Evolutionary conservation across 35 echinoderm and acorn worm genomes (phyloP).

Genomic region (Diadema setosum): DNA sequence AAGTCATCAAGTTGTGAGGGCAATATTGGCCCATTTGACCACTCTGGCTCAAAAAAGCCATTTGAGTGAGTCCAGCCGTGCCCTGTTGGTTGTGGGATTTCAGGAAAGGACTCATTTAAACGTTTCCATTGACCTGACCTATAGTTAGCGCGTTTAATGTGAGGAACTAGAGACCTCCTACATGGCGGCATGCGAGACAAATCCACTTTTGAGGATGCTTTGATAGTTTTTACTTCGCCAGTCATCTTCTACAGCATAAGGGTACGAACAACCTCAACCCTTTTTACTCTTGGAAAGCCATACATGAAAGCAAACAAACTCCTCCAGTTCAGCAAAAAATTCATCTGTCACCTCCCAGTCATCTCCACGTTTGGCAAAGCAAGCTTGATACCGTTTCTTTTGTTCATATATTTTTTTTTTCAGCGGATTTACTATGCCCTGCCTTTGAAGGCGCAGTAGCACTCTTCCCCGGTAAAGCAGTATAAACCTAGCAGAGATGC

Average conservation of each 20-base stretch:
- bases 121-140: constrained; percentile 15
- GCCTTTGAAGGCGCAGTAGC: constrained; percentile 4
- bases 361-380: constrained; percentile 6
- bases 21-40: neutral
- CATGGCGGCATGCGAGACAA: constrained; percentile 26
- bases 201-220: neutral
- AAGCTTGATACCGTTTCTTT: neutral
- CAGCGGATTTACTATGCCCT: neutral
- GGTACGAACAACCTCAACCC: neutral
- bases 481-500: neutral
- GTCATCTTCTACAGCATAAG: constrained; percentile 14
- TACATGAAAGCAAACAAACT: constrained; percentile 32
- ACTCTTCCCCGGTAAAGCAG: constrained; percentile 7
- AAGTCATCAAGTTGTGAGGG: neutral
- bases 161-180: constrained; percentile 7
- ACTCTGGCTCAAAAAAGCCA: neutral
- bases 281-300: neutral
- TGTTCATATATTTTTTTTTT: constrained; percentile 22
- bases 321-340: constrained; percentile 29
- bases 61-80: neutral
- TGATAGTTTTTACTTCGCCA: constrained; percentile 16
- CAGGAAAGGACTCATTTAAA: neutral
- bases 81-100: constrained; percentile 15
- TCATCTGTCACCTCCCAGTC: neutral
- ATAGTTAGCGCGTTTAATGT: constrained; percentile 34